Evolutionary conservation across 2,888 invertebrate genomes (phyloP), one percentile per base, ranked within the genome.

Genomic region (Amitus sp.): DNA sequence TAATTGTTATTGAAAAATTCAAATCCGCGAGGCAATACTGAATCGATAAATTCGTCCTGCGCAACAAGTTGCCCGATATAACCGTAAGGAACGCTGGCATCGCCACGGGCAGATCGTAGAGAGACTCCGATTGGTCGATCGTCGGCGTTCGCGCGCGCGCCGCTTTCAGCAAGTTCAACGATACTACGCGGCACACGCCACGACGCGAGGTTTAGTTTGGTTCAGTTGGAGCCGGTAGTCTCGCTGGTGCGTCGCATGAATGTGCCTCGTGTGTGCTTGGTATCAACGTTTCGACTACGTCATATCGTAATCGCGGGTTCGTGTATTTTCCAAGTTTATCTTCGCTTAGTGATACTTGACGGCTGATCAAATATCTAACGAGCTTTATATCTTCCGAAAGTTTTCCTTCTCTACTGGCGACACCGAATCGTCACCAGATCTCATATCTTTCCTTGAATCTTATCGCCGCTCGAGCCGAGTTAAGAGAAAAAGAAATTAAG

Each of bases 31-130:
- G n/a, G 20, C 28, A 48, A 5, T 47, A 49, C 51, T 33, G 51
- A 23, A 57, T 57, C 62, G 62, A 62, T 62, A 61, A 62, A 53
- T 40, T 37, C 23, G 62, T 48, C 46, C n/a, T 5, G 47, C 13
- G 57, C 62, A 62, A 62, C 62, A 62, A 62, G 62, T 62, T 62
- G 52, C 62, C 46, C 47, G 49, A 52, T 56, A 53, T 28, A 13
- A 34, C 62, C 62, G 62, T 48, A 40, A 62, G 62, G 56, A 28
- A 57, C 62, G 62, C 62, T 62, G 46, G 56, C 53, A 30, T 62
- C 62, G 62, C 54, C 18, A 12, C 47, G 2, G 10, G 27, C 23
- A 6, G 47, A 28, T 39, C 43, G 51, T 23, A 23, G 23, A 3
- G 12, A 28, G 28, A 37, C 6, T 23, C 33, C 28, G 54, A 48